Conservation (phyloP, 2,888 invertebrate species). For the Pilophorus perplexus region DNA sequence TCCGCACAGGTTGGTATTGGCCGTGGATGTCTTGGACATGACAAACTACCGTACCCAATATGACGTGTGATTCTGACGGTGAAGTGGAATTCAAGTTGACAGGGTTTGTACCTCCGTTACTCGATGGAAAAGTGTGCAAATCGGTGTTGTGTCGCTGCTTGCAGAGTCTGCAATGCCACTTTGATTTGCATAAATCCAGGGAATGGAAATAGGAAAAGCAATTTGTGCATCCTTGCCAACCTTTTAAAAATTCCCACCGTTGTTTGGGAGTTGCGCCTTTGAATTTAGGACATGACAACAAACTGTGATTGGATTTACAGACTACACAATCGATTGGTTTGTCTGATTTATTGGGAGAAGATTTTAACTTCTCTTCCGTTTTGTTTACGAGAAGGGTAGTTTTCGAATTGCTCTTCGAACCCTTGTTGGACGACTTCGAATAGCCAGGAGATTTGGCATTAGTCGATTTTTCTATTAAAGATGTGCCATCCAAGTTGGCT, state of each 20-base stretch:
- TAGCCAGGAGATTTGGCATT: not conserved
- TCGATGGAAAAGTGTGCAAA: not conserved
- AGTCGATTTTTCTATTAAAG: not conserved
- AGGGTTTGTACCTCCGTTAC: not conserved
- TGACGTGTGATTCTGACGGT: not conserved
- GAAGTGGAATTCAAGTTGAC: not conserved
- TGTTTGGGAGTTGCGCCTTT: too few species aligned
- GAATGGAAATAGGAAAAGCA: not conserved
- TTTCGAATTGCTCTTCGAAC: too few species aligned
- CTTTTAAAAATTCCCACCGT: not conserved
- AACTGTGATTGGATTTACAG: too few species aligned
- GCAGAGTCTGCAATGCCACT: constrained; percentile 1
- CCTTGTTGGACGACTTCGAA: not conserved
- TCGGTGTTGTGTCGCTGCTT: not conserved
- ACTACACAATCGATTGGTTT: too few species aligned
- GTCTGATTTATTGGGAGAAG: too few species aligned
- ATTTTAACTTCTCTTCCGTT: too few species aligned
- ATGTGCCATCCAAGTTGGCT: too few species aligned
- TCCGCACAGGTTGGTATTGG: not conserved
- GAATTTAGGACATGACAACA: too few species aligned
- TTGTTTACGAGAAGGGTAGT: too few species aligned
- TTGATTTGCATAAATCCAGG: not conserved
- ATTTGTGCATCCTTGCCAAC: constrained; percentile 5
- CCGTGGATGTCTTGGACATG: constrained; percentile 13
- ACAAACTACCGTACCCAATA: constrained; percentile 17